Evolutionary conservation across 2,888 invertebrate genomes (phyloP).

Genomic region (Drosophila subquinaria): DNA sequence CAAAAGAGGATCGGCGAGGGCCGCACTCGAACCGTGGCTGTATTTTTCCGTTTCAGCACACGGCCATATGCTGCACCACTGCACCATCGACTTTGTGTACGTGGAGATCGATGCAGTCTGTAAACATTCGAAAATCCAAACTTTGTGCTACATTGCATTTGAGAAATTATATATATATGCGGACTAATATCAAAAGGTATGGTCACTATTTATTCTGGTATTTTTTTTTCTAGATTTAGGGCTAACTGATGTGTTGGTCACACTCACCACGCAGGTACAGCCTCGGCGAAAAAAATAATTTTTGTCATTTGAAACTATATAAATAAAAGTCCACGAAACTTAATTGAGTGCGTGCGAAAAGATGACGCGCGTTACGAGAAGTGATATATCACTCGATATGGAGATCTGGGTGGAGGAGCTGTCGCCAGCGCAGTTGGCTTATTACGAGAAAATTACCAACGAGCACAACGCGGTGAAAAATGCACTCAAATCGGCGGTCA

Average conservation of each 20-base stretch:
- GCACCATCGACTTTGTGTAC: background rate
- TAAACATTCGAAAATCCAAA: background rate
- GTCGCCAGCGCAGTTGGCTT: slow-evolving; percentile 88
- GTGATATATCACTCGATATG: slow-evolving; percentile 87
- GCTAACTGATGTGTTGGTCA: slow-evolving; percentile 26
- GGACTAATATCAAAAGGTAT: too few relatives aligned
- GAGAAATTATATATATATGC: too few relatives aligned
- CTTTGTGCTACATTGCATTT: too few relatives aligned
- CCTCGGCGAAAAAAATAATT: slow-evolving; percentile 54
- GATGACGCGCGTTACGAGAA: slow-evolving; percentile 82
- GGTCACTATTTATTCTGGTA: background rate
- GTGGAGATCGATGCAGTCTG: background rate
- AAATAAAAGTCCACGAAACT: slow-evolving; percentile 15
- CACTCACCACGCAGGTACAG: slow-evolving; percentile 60
- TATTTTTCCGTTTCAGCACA: background rate
- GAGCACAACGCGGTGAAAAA: slow-evolving; percentile 89
- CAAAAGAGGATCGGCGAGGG: background rate
- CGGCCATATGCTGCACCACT: background rate
- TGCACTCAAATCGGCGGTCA: slow-evolving; percentile 86
- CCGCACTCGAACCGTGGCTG: background rate
- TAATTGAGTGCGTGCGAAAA: slow-evolving; percentile 56
- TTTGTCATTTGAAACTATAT: slow-evolving; percentile 12
- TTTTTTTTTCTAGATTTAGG: slow-evolving; percentile 3
- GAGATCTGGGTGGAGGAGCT: slow-evolving; percentile 91
- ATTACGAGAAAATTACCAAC: slow-evolving; percentile 88